Evolutionary conservation across 2,888 invertebrate species (phyloP).

Genomic region (Dendrolimus pini): DNA sequence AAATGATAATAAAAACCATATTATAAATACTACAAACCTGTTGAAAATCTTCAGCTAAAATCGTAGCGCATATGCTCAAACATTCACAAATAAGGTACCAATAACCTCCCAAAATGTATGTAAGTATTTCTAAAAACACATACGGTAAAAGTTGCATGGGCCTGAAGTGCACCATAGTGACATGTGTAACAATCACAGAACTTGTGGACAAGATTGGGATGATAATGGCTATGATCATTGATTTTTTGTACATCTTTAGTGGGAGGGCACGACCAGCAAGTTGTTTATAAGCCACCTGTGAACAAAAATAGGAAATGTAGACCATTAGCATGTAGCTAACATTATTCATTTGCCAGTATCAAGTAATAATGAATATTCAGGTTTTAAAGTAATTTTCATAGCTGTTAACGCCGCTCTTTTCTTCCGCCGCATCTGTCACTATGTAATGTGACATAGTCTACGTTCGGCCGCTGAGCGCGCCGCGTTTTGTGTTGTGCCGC

Average conservation of each 20-base stretch:
- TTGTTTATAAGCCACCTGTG: constrained; percentile 76
- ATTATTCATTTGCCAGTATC: no score
- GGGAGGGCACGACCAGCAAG: constrained; percentile 76
- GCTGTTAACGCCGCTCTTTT: no score
- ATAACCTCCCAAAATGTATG: constrained; percentile 82
- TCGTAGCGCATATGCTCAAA: constrained; percentile 79
- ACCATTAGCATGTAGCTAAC: no score
- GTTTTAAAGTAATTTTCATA: no score
- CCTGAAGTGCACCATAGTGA: constrained; percentile 83
- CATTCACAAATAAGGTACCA: constrained; percentile 83
- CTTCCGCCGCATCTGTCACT: no score
- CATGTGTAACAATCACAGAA: constrained; percentile 81
- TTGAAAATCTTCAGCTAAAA: constrained; percentile 83
- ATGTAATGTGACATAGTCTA: no score
- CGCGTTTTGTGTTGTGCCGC: no score
- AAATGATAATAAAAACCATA: neutral
- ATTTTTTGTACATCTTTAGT: constrained; percentile 75
- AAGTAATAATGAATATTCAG: no score
- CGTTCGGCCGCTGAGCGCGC: no score
- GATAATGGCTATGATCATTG: constrained; percentile 73
- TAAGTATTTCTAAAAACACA: constrained; percentile 81
- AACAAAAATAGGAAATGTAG: constrained; percentile 10
- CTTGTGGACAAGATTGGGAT: constrained; percentile 79
- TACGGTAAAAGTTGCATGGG: constrained; percentile 81
- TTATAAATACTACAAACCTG: constrained; percentile 38